Conservation (phyloP, 2,113 vertebrate species). For the Scytalopus superciliaris region DNA sequence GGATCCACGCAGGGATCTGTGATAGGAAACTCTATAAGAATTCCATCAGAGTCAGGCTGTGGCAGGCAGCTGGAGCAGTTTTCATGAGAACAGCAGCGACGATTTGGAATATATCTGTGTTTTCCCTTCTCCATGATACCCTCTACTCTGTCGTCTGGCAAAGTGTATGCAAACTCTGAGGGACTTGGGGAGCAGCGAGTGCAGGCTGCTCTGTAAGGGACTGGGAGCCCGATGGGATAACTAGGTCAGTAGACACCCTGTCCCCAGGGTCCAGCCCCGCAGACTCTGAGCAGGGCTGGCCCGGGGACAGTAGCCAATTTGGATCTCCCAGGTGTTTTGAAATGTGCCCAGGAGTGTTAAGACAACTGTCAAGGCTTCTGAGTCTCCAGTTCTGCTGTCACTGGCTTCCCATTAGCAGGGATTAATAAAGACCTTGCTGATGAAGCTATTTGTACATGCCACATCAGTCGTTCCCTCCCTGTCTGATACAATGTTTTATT, state of each 20-base stretch:
- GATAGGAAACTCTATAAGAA: neutral
- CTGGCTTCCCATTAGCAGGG: neutral
- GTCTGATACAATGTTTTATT: fast-evolving
- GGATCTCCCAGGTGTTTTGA: neutral
- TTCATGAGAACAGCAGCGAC: neutral
- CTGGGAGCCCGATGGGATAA: neutral
- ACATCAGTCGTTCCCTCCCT: neutral
- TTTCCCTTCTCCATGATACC: neutral
- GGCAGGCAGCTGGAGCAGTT: neutral
- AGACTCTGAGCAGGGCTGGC: fast-evolving
- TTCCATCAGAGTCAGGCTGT: neutral
- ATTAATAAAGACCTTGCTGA: neutral
- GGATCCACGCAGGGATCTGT: neutral
- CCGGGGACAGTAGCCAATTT: fast-evolving
- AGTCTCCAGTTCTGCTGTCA: neutral
- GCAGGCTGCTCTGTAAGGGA: fast-evolving
- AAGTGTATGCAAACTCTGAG: neutral
- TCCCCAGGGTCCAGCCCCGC: fast-evolving
- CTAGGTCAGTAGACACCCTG: neutral
- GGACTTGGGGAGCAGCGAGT: fast-evolving
- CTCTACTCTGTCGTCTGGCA: neutral
- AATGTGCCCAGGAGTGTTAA: neutral
- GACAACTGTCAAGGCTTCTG: neutral
- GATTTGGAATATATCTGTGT: neutral
- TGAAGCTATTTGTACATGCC: neutral